A percentile compares a stretch with the other conserved stretches of the same genome.
phyloP scores from a whole-genome alignment of 2,113 vertebrate genomes.

The Etheostoma spectabile region DNA sequence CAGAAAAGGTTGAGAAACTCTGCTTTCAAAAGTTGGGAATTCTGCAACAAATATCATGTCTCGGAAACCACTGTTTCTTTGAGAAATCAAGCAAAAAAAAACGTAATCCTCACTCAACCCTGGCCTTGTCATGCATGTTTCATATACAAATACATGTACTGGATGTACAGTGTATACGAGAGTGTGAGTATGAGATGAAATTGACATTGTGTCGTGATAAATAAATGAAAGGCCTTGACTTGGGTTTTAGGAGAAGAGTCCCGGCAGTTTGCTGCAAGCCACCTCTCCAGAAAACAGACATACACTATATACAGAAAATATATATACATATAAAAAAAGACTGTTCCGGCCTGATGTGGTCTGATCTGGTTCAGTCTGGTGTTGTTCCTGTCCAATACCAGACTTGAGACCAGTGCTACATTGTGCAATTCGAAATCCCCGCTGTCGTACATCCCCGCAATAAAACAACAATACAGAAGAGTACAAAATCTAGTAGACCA shows the following conservation, averaged over 20 bases:
- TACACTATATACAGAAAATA: slow-evolving; percentile 47
- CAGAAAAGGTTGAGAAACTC: background rate
- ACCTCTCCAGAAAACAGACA: slow-evolving; percentile 36
- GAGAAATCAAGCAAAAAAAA: slow-evolving; percentile 14
- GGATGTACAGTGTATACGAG: slow-evolving; percentile 52
- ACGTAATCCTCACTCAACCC: background rate
- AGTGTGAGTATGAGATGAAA: slow-evolving; percentile 53
- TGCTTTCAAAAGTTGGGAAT: background rate
- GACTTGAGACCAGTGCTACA: slow-evolving; percentile 70
- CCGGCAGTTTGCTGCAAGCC: slow-evolving; percentile 42
- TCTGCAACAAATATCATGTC: background rate
- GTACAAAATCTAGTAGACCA: slow-evolving; percentile 31
- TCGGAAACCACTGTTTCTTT: slow-evolving; percentile 42
- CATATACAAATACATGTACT: slow-evolving; percentile 62
- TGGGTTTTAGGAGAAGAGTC: slow-evolving; percentile 56
- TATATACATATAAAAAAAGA: slow-evolving; percentile 35
- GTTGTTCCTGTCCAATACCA: slow-evolving; percentile 23
- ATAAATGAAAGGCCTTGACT: slow-evolving; percentile 75
- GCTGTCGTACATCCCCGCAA: background rate
- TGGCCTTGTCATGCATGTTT: slow-evolving; percentile 69
- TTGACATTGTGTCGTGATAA: slow-evolving; percentile 64
- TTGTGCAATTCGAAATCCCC: slow-evolving; percentile 63
- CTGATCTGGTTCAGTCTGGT: slow-evolving; percentile 33
- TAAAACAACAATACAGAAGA: slow-evolving; percentile 26
- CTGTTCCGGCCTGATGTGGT: slow-evolving; percentile 44